A percentile compares a stretch with the other conserved stretches of the same genome.
Conservation (phyloP, 2,888 invertebrate genomes). For the Pollenia amentaria region DNA sequence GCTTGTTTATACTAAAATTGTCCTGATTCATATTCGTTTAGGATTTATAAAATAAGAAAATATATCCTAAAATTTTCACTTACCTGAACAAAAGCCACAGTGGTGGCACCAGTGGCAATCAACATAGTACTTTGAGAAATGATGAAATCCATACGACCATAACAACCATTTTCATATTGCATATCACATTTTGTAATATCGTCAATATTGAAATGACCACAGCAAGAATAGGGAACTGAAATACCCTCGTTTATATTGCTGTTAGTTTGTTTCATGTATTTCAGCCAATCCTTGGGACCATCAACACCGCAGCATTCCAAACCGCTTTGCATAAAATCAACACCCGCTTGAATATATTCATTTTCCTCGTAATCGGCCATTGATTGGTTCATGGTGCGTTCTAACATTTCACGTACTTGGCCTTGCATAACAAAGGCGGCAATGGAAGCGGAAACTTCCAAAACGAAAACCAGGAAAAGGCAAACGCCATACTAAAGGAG, state of each 20-base stretch:
- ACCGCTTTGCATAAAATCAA: constrained; percentile 91
- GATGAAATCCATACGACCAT: constrained; percentile 86
- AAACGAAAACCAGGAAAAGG: constrained; percentile 90
- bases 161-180: constrained; percentile 86
- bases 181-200: constrained; percentile 78
- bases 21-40: too few relatives aligned
- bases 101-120: constrained; percentile 90
- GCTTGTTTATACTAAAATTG: too few relatives aligned
- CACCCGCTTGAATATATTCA: constrained; percentile 87
- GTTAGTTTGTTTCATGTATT: constrained; percentile 77
- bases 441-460: constrained; percentile 93
- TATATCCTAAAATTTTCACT: neutral
- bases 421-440: constrained; percentile 90
- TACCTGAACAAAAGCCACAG: constrained; percentile 93
- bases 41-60: too few relatives aligned
- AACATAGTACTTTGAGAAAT: constrained; percentile 90
- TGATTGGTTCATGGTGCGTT: constrained; percentile 87
- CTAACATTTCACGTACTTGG: constrained; percentile 86
- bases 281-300: constrained; percentile 87
- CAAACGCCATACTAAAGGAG: constrained; percentile 90
- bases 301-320: constrained; percentile 89
- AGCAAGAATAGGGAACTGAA: constrained; percentile 87
- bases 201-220: constrained; percentile 81
- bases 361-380: constrained; percentile 87
- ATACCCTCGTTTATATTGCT: constrained; percentile 79